A percentile compares a stretch with the other conserved stretches of the same genome.
phyloP scores from a whole-genome alignment of 2,888 invertebrate species.

The Incurvaria masculella region DNA sequence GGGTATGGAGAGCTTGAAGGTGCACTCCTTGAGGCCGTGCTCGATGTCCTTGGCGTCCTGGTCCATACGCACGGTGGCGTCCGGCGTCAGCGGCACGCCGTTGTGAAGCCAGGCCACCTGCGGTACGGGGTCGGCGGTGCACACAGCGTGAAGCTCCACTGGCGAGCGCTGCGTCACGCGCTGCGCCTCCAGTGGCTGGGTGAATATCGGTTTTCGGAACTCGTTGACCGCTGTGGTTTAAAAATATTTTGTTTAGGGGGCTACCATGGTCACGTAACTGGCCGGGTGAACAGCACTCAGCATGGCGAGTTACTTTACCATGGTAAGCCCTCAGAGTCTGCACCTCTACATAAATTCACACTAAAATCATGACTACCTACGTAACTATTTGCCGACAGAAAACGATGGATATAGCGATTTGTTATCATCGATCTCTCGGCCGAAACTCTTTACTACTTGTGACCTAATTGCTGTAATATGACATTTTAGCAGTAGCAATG shows the following conservation, averaged over 20 bases:
- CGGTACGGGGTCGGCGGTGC: conserved; percentile 88
- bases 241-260: conserved; percentile 4
- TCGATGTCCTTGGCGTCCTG: conserved; percentile 65
- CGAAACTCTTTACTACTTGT: no score
- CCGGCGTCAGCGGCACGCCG: conserved; percentile 62
- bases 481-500: no score
- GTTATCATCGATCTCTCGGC: no score
- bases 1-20: conserved; percentile 73
- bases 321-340: no score
- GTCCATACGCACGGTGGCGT: conserved; percentile 62
- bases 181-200: conserved; percentile 62
- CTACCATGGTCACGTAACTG: not conserved
- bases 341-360: no score
- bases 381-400: no score
- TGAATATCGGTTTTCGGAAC: conserved; percentile 73
- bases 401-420: no score
- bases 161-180: conserved; percentile 68
- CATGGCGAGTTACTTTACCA: conserved; percentile 3
- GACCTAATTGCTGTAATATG: no score
- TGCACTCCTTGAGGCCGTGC: conserved; percentile 77
- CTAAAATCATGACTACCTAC: no score
- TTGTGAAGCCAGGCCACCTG: conserved; percentile 83
- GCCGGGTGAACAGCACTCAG: not conserved
- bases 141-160: conserved; percentile 65
- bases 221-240: conserved; percentile 65